Conservation (phyloP, 2,888 invertebrate genomes). For the Cheilosia grossa region DNA sequence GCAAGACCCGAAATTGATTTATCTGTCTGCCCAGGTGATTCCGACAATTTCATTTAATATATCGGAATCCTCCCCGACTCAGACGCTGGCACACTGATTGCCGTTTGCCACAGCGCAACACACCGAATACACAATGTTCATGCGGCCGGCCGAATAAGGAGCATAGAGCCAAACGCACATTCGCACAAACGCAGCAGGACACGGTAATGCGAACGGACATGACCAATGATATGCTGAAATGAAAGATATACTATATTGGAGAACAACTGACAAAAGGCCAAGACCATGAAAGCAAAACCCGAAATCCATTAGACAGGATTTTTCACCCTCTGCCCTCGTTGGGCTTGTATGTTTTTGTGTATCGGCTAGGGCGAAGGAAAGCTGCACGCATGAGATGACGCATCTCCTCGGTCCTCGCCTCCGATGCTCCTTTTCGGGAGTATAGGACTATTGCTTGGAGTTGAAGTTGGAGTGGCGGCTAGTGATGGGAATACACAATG, state of each 20-base stretch:
- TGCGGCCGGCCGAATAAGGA: constrained; percentile 34
- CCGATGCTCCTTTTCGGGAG: background rate
- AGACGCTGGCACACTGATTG: constrained; percentile 63
- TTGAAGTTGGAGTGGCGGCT: constrained; percentile 10
- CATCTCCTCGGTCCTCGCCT: constrained; percentile 8
- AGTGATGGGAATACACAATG: constrained; percentile 65
- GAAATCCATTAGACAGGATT: constrained; percentile 65
- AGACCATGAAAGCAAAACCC: constrained; percentile 71
- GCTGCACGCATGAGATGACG: constrained; percentile 57
- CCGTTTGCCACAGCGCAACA: constrained; percentile 38
- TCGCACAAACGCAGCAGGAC: constrained; percentile 68
- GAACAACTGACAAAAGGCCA: constrained; percentile 68
- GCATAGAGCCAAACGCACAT: constrained; percentile 24
- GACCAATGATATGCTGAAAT: constrained; percentile 73
- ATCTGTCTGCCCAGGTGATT: constrained; percentile 76
- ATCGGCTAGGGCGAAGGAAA: constrained; percentile 19
- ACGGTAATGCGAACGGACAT: constrained; percentile 69
- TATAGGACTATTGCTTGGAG: background rate
- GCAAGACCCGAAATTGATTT: constrained; percentile 74
- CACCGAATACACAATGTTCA: constrained; percentile 43
- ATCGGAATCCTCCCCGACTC: constrained; percentile 46
- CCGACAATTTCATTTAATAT: constrained; percentile 72
- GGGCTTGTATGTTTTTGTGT: background rate
- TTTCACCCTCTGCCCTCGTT: constrained; percentile 11
- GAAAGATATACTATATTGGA: constrained; percentile 61